Evolutionary conservation across 2,797 vertebrate genomes (phyloP).

Genomic region (Moxostoma hubbsi): DNA sequence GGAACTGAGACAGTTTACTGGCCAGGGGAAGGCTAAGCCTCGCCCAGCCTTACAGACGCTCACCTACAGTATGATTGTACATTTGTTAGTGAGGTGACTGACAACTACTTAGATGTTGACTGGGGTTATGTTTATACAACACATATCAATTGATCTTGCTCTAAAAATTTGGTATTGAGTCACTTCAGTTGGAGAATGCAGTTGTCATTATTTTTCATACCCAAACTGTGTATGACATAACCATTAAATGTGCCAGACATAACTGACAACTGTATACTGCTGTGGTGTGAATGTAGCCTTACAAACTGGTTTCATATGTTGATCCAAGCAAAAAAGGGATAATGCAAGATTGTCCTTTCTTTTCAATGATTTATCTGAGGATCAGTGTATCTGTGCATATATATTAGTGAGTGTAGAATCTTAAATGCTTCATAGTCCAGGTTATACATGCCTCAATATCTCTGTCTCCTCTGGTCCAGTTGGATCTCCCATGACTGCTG

Average conservation of each 20-base stretch:
- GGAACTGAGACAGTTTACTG: no score
- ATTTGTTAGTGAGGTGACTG: no score
- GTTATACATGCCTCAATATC: slow-evolving; percentile 30
- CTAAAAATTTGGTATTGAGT: background rate
- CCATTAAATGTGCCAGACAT: background rate
- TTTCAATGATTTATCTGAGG: background rate
- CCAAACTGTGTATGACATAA: background rate
- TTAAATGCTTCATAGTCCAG: slow-evolving; percentile 22
- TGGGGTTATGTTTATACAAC: no score
- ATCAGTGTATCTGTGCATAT: slow-evolving; percentile 4
- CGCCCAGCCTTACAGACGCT: no score
- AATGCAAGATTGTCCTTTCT: background rate
- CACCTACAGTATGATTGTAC: no score
- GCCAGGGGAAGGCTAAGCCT: no score
- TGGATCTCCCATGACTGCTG: slow-evolving; percentile 53
- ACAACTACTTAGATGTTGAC: no score
- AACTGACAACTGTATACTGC: slow-evolving; percentile 6
- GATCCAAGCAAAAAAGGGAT: background rate
- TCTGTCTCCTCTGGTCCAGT: slow-evolving; percentile 39
- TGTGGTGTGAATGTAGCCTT: slow-evolving; percentile 2
- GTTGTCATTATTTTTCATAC: background rate
- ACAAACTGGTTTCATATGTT: background rate
- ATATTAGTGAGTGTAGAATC: background rate
- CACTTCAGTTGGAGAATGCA: background rate
- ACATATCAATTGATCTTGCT: no score